Evolutionary conservation across 1,140 invertebrate species (phyloP).

Genomic region (Apis florea): DNA sequence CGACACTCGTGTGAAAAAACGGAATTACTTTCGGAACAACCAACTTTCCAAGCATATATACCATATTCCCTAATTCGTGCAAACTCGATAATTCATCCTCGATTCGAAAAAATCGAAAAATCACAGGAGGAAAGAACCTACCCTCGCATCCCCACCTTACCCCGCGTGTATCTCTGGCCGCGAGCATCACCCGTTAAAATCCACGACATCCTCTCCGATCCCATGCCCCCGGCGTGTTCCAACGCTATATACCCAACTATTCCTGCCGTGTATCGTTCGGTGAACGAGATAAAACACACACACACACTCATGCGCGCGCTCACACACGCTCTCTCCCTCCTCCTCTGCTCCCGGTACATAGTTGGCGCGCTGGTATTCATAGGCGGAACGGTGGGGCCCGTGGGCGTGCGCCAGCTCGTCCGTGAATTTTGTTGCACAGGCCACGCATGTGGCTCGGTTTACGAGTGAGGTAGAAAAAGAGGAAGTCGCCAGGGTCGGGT

Average conservation of each 20-base stretch:
- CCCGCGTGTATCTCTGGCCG: neutral
- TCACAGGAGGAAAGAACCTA: too few relatives aligned
- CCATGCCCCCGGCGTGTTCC: neutral
- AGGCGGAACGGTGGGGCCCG: slow-evolving; percentile 26
- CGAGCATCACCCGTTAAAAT: slow-evolving; percentile 3
- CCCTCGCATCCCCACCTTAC: too few relatives aligned
- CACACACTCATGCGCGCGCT: neutral
- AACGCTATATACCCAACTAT: neutral
- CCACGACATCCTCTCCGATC: neutral
- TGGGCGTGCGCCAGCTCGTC: slow-evolving; percentile 61
- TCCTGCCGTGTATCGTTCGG: slow-evolving; percentile 22
- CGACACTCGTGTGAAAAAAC: too few relatives aligned
- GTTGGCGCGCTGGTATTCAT: slow-evolving; percentile 31
- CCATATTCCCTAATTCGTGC: too few relatives aligned
- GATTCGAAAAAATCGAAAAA: too few relatives aligned
- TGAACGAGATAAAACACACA: slow-evolving; percentile 50
- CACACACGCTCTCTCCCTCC: too few relatives aligned
- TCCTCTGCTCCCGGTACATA: too few relatives aligned
- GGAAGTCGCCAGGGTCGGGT: slow-evolving; percentile 57
- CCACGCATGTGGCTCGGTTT: neutral
- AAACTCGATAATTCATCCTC: too few relatives aligned
- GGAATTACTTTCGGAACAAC: too few relatives aligned
- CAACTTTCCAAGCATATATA: too few relatives aligned
- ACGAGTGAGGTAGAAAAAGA: slow-evolving; percentile 54
- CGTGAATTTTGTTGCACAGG: slow-evolving; percentile 59